phyloP scores from a whole-genome alignment of 2,797 vertebrate genomes.

The Luscinia megarhynchos region DNA sequence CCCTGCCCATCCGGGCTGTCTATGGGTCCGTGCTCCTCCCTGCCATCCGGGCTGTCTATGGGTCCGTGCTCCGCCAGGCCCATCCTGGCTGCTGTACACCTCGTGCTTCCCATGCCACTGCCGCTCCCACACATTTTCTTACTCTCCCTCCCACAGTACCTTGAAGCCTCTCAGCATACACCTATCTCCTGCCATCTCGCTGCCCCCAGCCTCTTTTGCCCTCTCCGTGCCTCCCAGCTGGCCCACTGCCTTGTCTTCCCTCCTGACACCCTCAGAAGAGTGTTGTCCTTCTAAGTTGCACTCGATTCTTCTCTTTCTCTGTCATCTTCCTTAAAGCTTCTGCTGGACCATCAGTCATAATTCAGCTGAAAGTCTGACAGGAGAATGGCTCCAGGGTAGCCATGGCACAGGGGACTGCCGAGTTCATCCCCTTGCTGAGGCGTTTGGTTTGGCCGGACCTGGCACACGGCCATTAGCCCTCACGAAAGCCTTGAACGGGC shows the following conservation, averaged over 20 bases:
- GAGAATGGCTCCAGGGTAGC: background rate
- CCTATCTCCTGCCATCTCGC: background rate
- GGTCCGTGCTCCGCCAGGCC: no score
- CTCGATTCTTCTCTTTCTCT: background rate
- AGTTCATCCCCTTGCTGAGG: background rate
- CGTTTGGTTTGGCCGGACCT: fast-evolving
- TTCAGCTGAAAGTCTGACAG: background rate
- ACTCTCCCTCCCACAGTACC: background rate
- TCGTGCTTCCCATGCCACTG: fast-evolving
- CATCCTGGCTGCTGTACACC: background rate
- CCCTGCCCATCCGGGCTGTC: no score
- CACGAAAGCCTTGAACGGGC: background rate
- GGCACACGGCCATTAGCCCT: fast-evolving
- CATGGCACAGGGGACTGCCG: fast-evolving
- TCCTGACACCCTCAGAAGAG: background rate
- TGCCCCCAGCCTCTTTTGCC: background rate
- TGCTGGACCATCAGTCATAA: background rate
- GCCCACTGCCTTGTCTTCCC: background rate
- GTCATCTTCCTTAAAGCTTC: background rate
- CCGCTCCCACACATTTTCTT: fast-evolving
- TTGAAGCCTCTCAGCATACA: background rate
- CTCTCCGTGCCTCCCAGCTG: background rate
- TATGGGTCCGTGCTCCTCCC: no score
- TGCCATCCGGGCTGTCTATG: no score
- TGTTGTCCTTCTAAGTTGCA: fast-evolving